phyloP scores from a whole-genome alignment of 2,888 invertebrate genomes.

The Boloria euphrosyne region DNA sequence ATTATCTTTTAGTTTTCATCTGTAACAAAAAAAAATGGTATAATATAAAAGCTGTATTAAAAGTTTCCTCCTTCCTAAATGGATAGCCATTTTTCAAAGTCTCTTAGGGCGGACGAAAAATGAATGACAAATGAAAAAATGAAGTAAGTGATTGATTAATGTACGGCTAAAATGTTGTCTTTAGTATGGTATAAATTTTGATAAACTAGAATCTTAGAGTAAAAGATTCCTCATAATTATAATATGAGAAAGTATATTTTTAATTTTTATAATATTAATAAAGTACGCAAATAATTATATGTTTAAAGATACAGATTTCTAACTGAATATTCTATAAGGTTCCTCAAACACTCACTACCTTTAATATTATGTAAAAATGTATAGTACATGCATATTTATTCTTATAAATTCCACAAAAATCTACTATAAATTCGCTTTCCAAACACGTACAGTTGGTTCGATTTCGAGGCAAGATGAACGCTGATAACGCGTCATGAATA shows the following conservation, averaged over 20 bases:
- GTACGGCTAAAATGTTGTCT: conserved; percentile 45
- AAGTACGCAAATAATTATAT: too few relatives aligned
- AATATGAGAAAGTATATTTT: not conserved
- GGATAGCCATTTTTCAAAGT: conserved; percentile 71
- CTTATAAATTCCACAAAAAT: conserved; percentile 48
- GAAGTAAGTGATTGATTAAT: conserved; percentile 65
- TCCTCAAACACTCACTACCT: conserved; percentile 2
- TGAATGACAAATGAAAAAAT: conserved; percentile 73
- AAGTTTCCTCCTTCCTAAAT: conserved; percentile 49
- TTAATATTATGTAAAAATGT: conserved; percentile 19
- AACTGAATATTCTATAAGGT: not conserved
- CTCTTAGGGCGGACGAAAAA: conserved; percentile 56
- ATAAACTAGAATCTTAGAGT: not conserved
- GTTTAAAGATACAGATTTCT: too few relatives aligned
- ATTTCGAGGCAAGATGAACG: conserved; percentile 54
- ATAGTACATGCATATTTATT: conserved; percentile 21
- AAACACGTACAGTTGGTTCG: conserved; percentile 60
- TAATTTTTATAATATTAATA: not conserved
- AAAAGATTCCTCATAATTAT: not conserved
- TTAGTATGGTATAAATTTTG: conserved; percentile 13
- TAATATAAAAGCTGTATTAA: conserved; percentile 33
- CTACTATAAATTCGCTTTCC: conserved; percentile 58
- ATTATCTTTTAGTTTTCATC: conserved; percentile 60
- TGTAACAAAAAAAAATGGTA: conserved; percentile 65
- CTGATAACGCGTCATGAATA: conserved; percentile 60